A percentile compares a stretch with the other conserved stretches of the same genome.
Evolutionary conservation across 2,888 invertebrate species (phyloP).

Genomic region (Microctonus aethiopoides): DNA sequence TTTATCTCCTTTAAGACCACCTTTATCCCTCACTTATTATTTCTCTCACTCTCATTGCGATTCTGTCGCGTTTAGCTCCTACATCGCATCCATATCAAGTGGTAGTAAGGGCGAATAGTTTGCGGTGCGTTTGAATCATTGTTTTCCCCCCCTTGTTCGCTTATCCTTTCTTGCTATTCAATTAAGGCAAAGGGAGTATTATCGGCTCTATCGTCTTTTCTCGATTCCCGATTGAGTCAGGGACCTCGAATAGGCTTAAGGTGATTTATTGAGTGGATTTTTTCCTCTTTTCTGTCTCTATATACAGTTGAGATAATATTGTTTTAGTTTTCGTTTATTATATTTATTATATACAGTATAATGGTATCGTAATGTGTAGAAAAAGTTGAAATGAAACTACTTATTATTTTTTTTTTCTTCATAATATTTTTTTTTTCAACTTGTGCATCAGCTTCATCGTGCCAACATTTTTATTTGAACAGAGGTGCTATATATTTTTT

Average conservation of each 20-base stretch:
- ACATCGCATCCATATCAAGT: neutral
- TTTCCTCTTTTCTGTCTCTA: neutral
- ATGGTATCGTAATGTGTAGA: neutral
- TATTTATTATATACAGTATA: neutral
- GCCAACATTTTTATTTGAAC: conserved; percentile 4
- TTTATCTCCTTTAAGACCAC: conserved; percentile 26
- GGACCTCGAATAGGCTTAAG: neutral
- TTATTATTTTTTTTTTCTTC: neutral
- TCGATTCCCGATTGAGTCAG: conserved; percentile 10
- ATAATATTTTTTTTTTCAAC: neutral
- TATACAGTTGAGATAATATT: neutral
- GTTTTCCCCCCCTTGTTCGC: conserved; percentile 45
- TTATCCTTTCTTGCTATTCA: conserved; percentile 44
- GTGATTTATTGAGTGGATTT: neutral
- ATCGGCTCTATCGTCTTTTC: conserved; percentile 45
- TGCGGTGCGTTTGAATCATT: conserved; percentile 49
- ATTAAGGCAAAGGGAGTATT: conserved; percentile 49
- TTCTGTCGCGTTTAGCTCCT: neutral
- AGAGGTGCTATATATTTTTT: neutral
- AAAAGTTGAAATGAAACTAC: neutral
- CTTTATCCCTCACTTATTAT: conserved; percentile 23
- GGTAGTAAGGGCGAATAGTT: conserved; percentile 35
- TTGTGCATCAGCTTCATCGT: neutral
- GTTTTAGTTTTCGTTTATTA: neutral
- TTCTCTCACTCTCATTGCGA: conserved; percentile 23